Base-by-base conservation (phyloP, 2,113 vertebrate species). In the Melierax canorus region DNA sequence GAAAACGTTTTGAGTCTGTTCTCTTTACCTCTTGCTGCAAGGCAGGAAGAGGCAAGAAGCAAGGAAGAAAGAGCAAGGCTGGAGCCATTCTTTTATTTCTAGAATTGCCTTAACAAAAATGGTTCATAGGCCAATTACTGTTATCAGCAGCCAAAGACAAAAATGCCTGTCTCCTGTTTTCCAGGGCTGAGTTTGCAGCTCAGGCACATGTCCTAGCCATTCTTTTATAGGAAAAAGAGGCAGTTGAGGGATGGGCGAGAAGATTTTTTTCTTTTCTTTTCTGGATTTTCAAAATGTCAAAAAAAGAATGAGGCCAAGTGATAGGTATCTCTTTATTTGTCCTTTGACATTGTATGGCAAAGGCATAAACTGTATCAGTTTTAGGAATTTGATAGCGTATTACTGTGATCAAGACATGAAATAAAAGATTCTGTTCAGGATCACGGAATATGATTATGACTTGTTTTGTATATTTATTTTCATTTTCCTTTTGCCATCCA, bases 391-490 rank as follows among this genome's bases (percentile, higher is more conserved):
- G 14, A 4, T 38, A 71, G 39, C 29, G 1, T 34, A 21, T 60
- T 63, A 10, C 16, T 78, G n/a, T 59, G 26, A 39, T 85, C 19
- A 79, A 12, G 9, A 21, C 4, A 16, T 22, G 62, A 60, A 48
- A 60, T 30, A 39, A 48, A 72, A 73, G 8, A 16, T 86, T 72
- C 36, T 76, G 9, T 80, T 73, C 11, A 30, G 23, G 17, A 58
- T 76, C 9, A 22, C 0, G 1, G 7, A 6, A 17, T 43, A 16
- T 0, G 1, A 21, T 73, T 77, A n/a, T 64, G 36, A 32, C 24
- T 51, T 79, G 8, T 16, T 79, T 75, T 73, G 16, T 27, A 23
- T 73, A 76, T 95, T 76, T 48, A 20, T 92, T 92, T 94, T 87
- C 5, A 10, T 64, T 29, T 85, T 89, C 48, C 39, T 79, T 60